Base-by-base conservation (phyloP, 2,888 invertebrate genomes). In the Drosophila mimica region DNA sequence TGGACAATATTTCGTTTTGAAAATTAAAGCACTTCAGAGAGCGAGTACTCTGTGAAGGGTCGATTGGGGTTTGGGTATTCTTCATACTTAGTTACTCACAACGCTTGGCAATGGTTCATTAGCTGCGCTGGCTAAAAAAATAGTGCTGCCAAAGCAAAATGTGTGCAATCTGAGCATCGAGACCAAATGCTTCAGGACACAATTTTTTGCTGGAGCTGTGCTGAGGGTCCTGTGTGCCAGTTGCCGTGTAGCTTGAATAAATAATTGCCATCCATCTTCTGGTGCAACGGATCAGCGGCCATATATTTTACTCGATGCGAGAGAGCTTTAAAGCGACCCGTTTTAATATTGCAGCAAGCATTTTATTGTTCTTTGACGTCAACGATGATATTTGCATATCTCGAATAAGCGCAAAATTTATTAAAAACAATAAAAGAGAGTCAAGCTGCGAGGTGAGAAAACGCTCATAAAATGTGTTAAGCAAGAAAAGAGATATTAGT, bases 71-170 rank as follows among this genome's bases (percentile, higher is more conserved):
- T 20, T 31, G 40, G 3, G n/a, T n/a, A 8, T 31, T 51, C 36
- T 61, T 54, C 52, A 67, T 68, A 62, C 66, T 78, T 67, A 78
- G 52, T 64, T 59, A 59, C 74, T 68, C 60, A 60, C 62, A 78
- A 75, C 46, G 64, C 57, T 75, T 75, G 74, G 69, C 67, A 70
- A 83, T 81, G 87, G 70, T 88, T 88, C 90, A 88, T 88, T 88
- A 88, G 89, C 66, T 79, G 74, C 62, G 75, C 74, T 77, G 74
- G 74, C 76, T 76, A 65, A 79, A 84, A 33, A 87, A 90, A 89
- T 89, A 82, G 80, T 89, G 88, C 83, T 82, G 76, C 77, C 85
- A 89, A 76, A 74, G 87, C 84, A 77, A 73, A 90, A 90, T 82
- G 79, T 90, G 84, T 90, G 85, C 89, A 90, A 84, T 88, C 85